phyloP scores from a whole-genome alignment of 2,797 vertebrate genomes.

The Neosilurus hyrtlii region DNA sequence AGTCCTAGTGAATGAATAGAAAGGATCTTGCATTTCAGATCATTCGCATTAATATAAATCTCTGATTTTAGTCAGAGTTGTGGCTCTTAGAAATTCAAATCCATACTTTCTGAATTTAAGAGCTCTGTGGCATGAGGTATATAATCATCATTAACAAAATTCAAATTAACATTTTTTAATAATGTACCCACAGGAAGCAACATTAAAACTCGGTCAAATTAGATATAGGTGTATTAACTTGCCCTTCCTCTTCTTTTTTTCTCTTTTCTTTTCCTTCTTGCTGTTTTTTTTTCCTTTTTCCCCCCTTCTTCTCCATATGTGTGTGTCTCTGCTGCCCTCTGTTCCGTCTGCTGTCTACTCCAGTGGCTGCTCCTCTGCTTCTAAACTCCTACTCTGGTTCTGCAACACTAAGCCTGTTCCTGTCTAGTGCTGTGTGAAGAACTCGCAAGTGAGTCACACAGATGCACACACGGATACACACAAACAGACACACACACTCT shows the following conservation, averaged over 20 bases:
- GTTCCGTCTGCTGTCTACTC: constrained; percentile 57
- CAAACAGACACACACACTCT: constrained; percentile 1
- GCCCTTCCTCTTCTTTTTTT: constrained; percentile 51
- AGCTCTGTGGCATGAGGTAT: neutral
- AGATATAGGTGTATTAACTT: constrained; percentile 60
- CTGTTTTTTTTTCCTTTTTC: constrained; percentile 22
- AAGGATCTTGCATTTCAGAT: neutral
- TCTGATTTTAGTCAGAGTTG: neutral
- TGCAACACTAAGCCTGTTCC: constrained; percentile 92
- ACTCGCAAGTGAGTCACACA: constrained; percentile 72
- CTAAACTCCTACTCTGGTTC: constrained; percentile 94
- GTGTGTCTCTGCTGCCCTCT: constrained; percentile 56
- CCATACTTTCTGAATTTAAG: neutral
- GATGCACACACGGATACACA: constrained; percentile 16
- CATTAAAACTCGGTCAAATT: neutral
- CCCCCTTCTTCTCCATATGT: constrained; percentile 56
- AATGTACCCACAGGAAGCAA: neutral
- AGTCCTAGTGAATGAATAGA: neutral
- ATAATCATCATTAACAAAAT: neutral
- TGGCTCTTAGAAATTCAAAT: neutral
- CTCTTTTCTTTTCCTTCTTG: neutral
- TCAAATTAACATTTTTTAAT: constrained; percentile 12
- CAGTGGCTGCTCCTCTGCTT: constrained; percentile 92
- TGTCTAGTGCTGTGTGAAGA: constrained; percentile 82
- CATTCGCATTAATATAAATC: neutral